phyloP scores from a whole-genome alignment of 1,140 invertebrate genomes.

The Druon quercuslanigerum region DNA sequence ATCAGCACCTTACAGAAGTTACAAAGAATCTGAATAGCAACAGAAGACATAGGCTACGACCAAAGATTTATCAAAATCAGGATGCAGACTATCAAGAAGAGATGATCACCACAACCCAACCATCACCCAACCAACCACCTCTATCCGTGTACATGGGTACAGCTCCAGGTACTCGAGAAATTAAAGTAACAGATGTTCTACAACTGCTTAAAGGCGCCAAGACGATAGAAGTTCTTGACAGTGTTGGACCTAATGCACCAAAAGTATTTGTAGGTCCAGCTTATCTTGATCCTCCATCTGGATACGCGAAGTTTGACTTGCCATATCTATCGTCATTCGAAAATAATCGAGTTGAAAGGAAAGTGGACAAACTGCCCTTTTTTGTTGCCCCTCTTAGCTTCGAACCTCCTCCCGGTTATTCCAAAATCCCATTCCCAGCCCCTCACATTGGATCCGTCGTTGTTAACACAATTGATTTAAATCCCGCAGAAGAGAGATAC shows the following conservation, averaged over 20 bases:
- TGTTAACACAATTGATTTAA: slow-evolving; percentile 74
- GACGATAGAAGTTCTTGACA: slow-evolving; percentile 85
- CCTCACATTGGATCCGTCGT: slow-evolving; percentile 91
- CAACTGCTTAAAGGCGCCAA: slow-evolving; percentile 81
- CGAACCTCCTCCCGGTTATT: slow-evolving; percentile 85
- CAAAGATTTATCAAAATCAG: slow-evolving; percentile 49
- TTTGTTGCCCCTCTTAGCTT: slow-evolving; percentile 90
- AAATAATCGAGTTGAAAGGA: slow-evolving; percentile 82
- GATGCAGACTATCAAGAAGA: slow-evolving; percentile 69
- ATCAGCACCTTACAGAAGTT: slow-evolving; percentile 52
- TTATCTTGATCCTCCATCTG: slow-evolving; percentile 81
- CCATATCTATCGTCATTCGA: slow-evolving; percentile 87
- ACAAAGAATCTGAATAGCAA: slow-evolving; percentile 45
- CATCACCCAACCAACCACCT: slow-evolving; percentile 85
- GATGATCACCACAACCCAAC: slow-evolving; percentile 52
- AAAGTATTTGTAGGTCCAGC: slow-evolving; percentile 88
- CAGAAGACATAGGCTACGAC: slow-evolving; percentile 41
- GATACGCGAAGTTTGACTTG: slow-evolving; percentile 87
- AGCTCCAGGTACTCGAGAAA: slow-evolving; percentile 68
- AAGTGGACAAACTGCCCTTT: slow-evolving; percentile 85
- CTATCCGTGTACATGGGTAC: slow-evolving; percentile 85
- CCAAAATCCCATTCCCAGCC: slow-evolving; percentile 88
- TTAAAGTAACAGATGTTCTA: slow-evolving; percentile 82
- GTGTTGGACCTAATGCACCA: slow-evolving; percentile 80
- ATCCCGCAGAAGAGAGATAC: slow-evolving; percentile 49